phyloP scores from a whole-genome alignment of 2,113 vertebrate genomes.

The Trinectes maculatus region DNA sequence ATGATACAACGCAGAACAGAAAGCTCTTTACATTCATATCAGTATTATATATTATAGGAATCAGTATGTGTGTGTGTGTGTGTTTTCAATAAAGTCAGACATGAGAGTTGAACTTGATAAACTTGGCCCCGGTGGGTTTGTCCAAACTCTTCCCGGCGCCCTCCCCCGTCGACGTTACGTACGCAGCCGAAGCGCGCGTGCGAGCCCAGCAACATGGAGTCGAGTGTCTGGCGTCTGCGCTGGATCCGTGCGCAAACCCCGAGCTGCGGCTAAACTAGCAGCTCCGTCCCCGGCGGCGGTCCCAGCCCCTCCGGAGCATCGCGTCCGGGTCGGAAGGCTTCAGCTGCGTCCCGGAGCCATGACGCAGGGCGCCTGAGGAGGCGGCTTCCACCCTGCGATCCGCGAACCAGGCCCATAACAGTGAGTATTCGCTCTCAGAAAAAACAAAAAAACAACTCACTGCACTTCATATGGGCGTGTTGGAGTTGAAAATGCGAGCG shows the following conservation, averaged over 20 bases:
- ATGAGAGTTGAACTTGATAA: constrained; percentile 49
- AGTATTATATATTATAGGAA: no score
- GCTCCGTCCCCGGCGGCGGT: background rate
- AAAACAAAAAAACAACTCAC: no score
- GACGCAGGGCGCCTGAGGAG: constrained; percentile 61
- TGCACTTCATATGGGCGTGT: constrained; percentile 37
- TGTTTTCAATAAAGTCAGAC: background rate
- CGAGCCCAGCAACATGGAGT: constrained; percentile 83
- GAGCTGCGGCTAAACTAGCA: background rate
- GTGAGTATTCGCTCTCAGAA: constrained; percentile 81
- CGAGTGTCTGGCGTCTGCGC: constrained; percentile 71
- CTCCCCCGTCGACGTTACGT: constrained; percentile 81
- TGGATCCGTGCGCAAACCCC: constrained; percentile 38
- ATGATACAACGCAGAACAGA: no score
- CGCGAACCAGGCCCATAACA: constrained; percentile 75
- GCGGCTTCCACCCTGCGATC: constrained; percentile 44
- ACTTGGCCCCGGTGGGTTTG: constrained; percentile 28
- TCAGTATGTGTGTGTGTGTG: no score
- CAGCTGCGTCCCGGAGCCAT: constrained; percentile 61
- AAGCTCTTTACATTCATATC: no score
- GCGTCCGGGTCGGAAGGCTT: constrained; percentile 34
- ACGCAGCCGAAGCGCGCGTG: constrained; percentile 81
- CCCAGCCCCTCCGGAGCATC: background rate
- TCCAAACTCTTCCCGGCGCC: constrained; percentile 62
- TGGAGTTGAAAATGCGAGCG: constrained; percentile 16